Evolutionary conservation across 2,113 vertebrate genomes (phyloP).

Genomic region (Asarcornis scutulata): DNA sequence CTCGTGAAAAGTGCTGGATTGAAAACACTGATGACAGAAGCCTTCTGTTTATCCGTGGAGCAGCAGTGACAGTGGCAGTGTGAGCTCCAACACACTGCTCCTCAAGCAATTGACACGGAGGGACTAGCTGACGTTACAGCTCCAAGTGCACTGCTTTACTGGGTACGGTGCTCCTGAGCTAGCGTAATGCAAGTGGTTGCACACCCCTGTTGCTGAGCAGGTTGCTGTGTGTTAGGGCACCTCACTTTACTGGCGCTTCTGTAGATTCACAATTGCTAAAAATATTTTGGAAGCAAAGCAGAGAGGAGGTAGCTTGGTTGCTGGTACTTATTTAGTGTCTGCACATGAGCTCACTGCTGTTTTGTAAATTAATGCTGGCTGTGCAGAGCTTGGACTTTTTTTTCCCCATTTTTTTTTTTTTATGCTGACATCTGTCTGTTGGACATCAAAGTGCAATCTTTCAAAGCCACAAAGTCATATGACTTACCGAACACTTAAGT

Average conservation of each 20-base stretch:
- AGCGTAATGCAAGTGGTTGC: background rate
- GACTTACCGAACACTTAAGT: background rate
- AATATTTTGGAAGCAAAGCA: background rate
- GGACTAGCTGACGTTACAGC: background rate
- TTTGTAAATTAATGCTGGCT: background rate
- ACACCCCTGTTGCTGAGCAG: background rate
- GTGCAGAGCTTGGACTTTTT: background rate
- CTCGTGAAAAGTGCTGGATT: conserved; percentile 38
- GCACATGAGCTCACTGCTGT: background rate
- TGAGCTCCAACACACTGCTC: background rate
- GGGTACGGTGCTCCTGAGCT: background rate
- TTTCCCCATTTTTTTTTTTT: background rate
- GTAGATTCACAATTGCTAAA: background rate
- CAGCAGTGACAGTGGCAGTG: background rate
- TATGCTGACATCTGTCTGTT: conserved; percentile 10
- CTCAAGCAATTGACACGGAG: background rate
- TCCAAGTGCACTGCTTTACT: background rate
- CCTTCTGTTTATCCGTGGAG: conserved; percentile 51
- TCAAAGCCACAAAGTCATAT: background rate
- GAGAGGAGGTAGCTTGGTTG: background rate
- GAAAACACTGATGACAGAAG: conserved; percentile 42
- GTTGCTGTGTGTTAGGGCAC: background rate
- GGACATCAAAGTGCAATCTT: conserved; percentile 16
- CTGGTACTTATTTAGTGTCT: background rate
- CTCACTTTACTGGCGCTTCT: background rate